Evolutionary conservation across 2,888 invertebrate genomes (phyloP), one percentile per base, ranked within the genome.

Genomic region (Synergus japonicus): DNA sequence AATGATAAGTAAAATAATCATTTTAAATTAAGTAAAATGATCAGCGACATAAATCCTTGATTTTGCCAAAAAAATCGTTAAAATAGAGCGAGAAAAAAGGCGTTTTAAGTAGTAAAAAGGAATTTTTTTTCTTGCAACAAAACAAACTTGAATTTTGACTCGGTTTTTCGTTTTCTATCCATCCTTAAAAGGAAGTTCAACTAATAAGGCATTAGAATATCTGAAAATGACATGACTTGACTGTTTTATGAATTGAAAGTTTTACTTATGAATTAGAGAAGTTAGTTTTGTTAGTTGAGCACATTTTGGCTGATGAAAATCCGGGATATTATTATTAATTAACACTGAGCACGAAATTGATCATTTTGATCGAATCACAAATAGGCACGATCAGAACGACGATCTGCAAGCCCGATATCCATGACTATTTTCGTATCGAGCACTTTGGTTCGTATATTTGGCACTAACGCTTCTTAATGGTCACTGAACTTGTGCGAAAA

Each of bases 401-500:
- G 78, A 77, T 73, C 58, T 78, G 76, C 41, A 58, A n/a, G 69
- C 73, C 18, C 63, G 54, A 76, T 65, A 76, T 78, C 49, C 46
- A 43, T 80, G 84, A 88, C 91, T 91, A 90, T 91, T 90, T 90
- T 88, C 78, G 87, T 88, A 84, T 85, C 85, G 86, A 87, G 89
- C 90, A 89, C 90, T 88, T 86, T 85, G 83, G 86, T 87, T 85
- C 86, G 73, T 66, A 76, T 37, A 77, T 83, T 89, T 89, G 91
- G 90, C 92, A 91, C 91, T 90, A 88, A 88, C 86, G 88, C 89
- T 81, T 88, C 87, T 86, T 88, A 88, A 89, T 91, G 90, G 89
- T 90, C 92, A 92, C 92, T 91, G 90, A 92, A 92, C 91, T 91
- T 89, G 88, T 80, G 82, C 85, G 84, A 83, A 81, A 85, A 88